Percentiles rank a stretch among this genome's conserved stretches.
These are phyloP conservation scores for Pelodytes ibericus DNA, from an alignment of 2,797 vertebrate genomes.

Conservation along the genomic window DNA sequence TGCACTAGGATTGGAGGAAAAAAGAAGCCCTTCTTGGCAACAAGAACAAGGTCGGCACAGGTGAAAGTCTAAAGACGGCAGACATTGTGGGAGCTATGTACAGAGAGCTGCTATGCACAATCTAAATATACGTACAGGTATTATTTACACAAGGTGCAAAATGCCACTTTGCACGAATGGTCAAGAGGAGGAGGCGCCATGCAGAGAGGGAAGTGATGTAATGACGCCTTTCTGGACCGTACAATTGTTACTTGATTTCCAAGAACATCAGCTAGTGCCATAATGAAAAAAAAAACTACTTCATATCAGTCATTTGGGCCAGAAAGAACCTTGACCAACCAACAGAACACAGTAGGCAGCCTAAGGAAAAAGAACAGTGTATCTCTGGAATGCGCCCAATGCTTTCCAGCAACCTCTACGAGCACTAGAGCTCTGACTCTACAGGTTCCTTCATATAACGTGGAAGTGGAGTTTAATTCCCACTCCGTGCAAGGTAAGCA, in stretches of 20 bases:
- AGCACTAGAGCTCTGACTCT: constrained; percentile 23
- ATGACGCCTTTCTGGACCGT: constrained; percentile 30
- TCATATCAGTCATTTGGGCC: constrained; percentile 13
- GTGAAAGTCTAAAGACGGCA: constrained; percentile 17
- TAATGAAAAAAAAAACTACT: constrained; percentile 21
- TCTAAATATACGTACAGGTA: constrained; percentile 41
- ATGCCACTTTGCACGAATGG: constrained; percentile 49
- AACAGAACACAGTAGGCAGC: constrained; percentile 37
- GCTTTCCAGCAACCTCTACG: neutral
- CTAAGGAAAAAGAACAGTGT: constrained; percentile 16
- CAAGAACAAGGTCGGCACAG: constrained; percentile 34
- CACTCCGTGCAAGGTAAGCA: constrained; percentile 41
- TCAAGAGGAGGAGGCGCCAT: constrained; percentile 1
- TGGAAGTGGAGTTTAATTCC: constrained; percentile 11
- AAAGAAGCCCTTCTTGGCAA: constrained; percentile 39
- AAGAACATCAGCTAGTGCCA: neutral
- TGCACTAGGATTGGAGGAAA: constrained; percentile 23
- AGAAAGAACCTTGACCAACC: constrained; percentile 25
- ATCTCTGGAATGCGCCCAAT: constrained; percentile 41
- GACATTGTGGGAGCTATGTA: constrained; percentile 9
- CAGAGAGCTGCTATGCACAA: constrained; percentile 32
- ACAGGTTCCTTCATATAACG: constrained; percentile 23
- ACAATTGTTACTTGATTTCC: constrained; percentile 4
- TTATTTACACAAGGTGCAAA: constrained; percentile 60
- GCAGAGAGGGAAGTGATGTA: constrained; percentile 27